Conservation (phyloP, 2,797 vertebrate species). For the Megaceryle alcyon region DNA sequence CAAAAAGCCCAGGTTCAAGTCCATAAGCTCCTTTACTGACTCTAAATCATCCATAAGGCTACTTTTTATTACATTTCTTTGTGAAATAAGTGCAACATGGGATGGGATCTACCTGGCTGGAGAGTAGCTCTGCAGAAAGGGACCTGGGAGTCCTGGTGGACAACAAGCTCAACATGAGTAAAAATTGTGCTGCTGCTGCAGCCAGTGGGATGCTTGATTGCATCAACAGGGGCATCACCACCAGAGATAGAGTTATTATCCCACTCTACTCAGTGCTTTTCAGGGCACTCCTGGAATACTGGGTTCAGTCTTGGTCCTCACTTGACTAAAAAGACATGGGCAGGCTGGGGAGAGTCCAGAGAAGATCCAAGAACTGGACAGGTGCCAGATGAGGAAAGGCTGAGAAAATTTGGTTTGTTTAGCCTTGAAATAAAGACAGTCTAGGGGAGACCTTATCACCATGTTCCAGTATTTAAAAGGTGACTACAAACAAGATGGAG, state of each 20-base stretch:
- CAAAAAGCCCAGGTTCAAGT: neutral
- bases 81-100: neutral
- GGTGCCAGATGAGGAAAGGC: neutral
- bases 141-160: neutral
- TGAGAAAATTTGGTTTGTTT: neutral
- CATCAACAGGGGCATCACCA: neutral
- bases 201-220: neutral
- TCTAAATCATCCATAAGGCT: accelerated
- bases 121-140: neutral
- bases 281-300: neutral
- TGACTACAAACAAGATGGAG: neutral
- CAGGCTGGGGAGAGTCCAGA: neutral
- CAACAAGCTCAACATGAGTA: neutral
- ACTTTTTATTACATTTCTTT: neutral
- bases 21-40: neutral
- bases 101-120: neutral
- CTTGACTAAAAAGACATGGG: neutral
- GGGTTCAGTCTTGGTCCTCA: neutral
- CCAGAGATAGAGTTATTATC: neutral
- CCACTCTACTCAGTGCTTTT: neutral
- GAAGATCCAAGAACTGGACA: neutral
- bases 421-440: neutral
- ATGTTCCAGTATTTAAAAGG: neutral
- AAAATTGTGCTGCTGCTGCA: neutral
- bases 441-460: neutral